Percentiles rank a stretch among this genome's conserved stretches.
phyloP scores from a whole-genome alignment of 2,113 vertebrate genomes.

The Jaculus jaculus region DNA sequence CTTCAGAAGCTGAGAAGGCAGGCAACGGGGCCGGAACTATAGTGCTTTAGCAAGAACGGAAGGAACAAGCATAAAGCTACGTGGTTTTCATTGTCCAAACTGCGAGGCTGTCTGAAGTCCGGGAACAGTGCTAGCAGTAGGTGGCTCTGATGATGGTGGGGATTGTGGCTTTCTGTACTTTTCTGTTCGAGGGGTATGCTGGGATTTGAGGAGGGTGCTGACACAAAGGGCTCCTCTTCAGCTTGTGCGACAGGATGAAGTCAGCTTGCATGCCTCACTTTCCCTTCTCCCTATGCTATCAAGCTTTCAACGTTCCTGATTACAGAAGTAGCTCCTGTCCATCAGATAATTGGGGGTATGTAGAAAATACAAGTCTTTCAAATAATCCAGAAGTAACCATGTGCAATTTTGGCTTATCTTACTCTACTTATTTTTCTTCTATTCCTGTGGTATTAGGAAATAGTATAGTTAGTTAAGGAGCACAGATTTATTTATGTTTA shows the following conservation, averaged over 20 bases:
- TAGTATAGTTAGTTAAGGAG: neutral
- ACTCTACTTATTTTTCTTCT: neutral
- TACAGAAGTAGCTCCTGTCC: neutral
- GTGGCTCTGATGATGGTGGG: neutral
- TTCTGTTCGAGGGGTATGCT: neutral
- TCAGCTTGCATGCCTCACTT: neutral
- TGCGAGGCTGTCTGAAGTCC: neutral
- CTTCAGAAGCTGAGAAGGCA: fast-evolving
- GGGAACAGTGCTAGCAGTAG: neutral
- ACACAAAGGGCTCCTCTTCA: neutral
- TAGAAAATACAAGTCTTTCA: neutral
- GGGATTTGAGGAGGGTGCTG: neutral
- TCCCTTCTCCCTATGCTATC: neutral
- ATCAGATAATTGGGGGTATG: neutral
- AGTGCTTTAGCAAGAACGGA: neutral
- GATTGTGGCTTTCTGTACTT: neutral
- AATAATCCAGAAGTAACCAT: neutral
- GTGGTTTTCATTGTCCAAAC: neutral
- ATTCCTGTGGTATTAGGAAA: neutral
- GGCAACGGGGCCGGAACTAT: fast-evolving
- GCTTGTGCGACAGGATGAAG: neutral
- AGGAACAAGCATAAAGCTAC: neutral
- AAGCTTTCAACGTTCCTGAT: neutral
- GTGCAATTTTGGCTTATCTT: neutral
- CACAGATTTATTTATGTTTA: neutral